These are phyloP conservation scores for Bellardia bayeri DNA, from an alignment of 2,888 invertebrate genomes.

Conservation along the genomic window DNA sequence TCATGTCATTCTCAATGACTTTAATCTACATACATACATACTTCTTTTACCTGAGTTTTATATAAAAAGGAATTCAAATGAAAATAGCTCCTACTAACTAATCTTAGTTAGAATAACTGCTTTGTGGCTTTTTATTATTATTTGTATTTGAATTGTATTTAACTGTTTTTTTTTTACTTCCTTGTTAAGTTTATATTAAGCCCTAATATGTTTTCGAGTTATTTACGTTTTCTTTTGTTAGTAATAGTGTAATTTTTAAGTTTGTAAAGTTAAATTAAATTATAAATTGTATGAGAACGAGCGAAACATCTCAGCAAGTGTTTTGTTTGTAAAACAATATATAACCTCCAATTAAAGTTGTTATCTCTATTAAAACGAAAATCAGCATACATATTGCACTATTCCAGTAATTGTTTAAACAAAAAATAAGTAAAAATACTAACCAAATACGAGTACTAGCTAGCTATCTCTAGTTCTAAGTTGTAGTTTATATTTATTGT, in stretches of 20 bases:
- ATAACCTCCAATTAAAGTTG: constrained; percentile 59
- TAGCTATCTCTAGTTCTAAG: constrained; percentile 46
- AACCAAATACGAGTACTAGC: constrained; percentile 15
- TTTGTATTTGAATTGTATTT: constrained; percentile 26
- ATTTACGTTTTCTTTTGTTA: constrained; percentile 28
- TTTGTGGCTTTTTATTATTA: constrained; percentile 6
- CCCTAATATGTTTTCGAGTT: constrained; percentile 25
- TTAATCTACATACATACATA: background rate
- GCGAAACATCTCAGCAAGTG: constrained; percentile 8
- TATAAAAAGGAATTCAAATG: constrained; percentile 1
- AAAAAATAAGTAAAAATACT: constrained; percentile 34
- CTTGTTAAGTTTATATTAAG: constrained; percentile 54
- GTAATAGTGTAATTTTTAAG: constrained; percentile 29
- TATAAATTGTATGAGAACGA: background rate
- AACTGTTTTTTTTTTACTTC: constrained; percentile 37
- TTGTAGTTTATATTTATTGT: constrained; percentile 59
- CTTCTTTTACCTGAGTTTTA: constrained; percentile 53
- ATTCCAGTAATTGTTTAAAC: constrained; percentile 63
- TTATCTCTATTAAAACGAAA: constrained; percentile 49
- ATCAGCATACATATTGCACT: constrained; percentile 64
- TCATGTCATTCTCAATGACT: constrained; percentile 57
- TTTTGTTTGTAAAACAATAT: constrained; percentile 50
- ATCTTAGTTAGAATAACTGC: constrained; percentile 9
- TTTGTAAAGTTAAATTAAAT: constrained; percentile 7
- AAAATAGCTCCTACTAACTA: constrained; percentile 11